A percentile compares a stretch with the other conserved stretches of the same genome.
Evolutionary conservation across 2,113 vertebrate species (phyloP).

Genomic region (Pterophyllum scalare): DNA sequence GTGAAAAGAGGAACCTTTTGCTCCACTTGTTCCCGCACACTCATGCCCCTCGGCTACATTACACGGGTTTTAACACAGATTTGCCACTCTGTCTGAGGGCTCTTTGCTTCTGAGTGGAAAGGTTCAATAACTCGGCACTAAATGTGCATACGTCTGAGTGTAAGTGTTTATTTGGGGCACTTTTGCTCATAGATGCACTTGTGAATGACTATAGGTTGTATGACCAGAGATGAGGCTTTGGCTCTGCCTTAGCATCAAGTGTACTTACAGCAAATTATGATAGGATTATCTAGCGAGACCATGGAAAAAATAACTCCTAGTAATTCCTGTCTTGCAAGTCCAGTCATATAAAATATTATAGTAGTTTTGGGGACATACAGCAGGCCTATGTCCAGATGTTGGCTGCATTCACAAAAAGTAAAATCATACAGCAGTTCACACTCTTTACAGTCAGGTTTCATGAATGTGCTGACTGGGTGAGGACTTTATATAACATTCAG

Average conservation of each 20-base stretch:
- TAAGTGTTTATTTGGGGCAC: conserved; percentile 13
- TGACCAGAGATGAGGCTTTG: conserved; percentile 15
- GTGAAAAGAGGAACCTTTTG: conserved; percentile 40
- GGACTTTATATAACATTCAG: background rate
- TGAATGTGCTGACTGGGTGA: background rate
- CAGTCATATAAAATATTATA: background rate
- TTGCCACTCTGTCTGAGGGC: conserved; percentile 44
- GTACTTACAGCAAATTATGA: conserved; percentile 9
- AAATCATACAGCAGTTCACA: too few relatives aligned
- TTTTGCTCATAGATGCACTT: background rate
- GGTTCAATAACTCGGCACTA: conserved; percentile 36
- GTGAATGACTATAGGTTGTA: conserved; percentile 5
- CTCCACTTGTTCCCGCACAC: conserved; percentile 33
- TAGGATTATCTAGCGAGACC: background rate
- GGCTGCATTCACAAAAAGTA: background rate
- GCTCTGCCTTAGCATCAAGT: background rate
- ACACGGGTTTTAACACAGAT: conserved; percentile 34
- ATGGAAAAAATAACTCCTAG: background rate
- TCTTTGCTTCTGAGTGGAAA: conserved; percentile 44
- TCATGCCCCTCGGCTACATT: conserved; percentile 33
- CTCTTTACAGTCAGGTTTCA: background rate
- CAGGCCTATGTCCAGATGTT: background rate
- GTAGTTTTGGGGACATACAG: background rate
- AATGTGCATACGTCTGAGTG: background rate
- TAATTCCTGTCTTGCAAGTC: background rate